Conservation (phyloP, 2,888 invertebrate genomes). For the Leucozona laternaria region DNA sequence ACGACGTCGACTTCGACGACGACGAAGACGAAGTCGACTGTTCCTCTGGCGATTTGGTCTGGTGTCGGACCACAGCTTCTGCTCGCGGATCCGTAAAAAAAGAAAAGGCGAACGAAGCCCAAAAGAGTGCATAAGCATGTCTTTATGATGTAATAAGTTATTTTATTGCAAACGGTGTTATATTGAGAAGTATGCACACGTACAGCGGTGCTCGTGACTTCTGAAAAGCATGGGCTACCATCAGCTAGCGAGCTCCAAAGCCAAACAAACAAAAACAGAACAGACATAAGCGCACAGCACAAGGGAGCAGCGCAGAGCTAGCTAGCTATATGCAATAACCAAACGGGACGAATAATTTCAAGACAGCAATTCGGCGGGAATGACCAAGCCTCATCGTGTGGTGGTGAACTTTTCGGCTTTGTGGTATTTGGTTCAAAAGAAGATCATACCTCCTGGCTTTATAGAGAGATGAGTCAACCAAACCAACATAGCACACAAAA, state of each 20-base stretch:
- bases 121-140: conserved; percentile 75
- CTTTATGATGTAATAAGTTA: conserved; percentile 76
- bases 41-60: conserved; percentile 73
- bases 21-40: conserved; percentile 7
- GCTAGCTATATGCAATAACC: conserved; percentile 34
- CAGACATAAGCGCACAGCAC: conserved; percentile 1
- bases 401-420: conserved; percentile 73
- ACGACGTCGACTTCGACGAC: background rate
- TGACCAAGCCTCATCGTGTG: conserved; percentile 75
- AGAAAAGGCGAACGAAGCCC: conserved; percentile 69
- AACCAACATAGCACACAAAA: conserved; percentile 10
- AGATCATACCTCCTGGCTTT: conserved; percentile 46
- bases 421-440: conserved; percentile 73
- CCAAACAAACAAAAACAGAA: conserved; percentile 5
- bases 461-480: conserved; percentile 51
- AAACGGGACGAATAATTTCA: conserved; percentile 67
- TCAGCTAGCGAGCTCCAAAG: background rate
- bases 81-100: conserved; percentile 63
- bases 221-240: conserved; percentile 58
- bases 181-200: conserved; percentile 75
- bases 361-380: conserved; percentile 67
- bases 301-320: conserved; percentile 20
- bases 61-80: conserved; percentile 74
- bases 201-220: conserved; percentile 72
- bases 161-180: conserved; percentile 76